Percentiles rank a stretch among this genome's conserved stretches.
Conservation (phyloP, 2,797 vertebrate species). For the Bovichtus variegatus region DNA sequence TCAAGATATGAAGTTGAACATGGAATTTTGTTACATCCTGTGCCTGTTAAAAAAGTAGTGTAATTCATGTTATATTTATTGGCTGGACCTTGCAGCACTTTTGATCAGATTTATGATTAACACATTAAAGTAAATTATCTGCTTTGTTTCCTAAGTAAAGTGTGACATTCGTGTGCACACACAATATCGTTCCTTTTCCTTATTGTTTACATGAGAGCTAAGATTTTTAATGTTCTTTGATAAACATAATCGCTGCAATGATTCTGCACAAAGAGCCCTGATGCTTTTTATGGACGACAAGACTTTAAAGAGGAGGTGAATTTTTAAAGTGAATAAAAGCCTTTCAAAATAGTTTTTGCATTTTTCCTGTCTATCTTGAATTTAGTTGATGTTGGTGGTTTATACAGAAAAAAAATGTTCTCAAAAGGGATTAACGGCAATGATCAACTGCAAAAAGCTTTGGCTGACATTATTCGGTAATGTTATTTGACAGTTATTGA, state of each 20-base stretch:
- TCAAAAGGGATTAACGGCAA: neutral
- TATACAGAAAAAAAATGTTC: neutral
- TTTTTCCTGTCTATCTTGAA: neutral
- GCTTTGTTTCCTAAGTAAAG: constrained; percentile 46
- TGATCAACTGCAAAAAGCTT: neutral
- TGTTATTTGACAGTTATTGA: neutral
- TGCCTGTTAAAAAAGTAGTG: constrained; percentile 79
- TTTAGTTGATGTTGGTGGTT: neutral
- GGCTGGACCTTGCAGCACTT: constrained; percentile 76
- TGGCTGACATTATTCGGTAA: neutral
- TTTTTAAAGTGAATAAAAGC: constrained; percentile 85
- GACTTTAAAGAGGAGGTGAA: constrained; percentile 67
- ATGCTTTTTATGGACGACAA: constrained; percentile 76
- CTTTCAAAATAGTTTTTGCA: constrained; percentile 70
- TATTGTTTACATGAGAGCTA: constrained; percentile 72
- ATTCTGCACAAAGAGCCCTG: constrained; percentile 82
- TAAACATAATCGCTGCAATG: constrained; percentile 72
- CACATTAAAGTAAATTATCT: constrained; percentile 48
- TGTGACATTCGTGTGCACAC: constrained; percentile 44
- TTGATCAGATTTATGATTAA: constrained; percentile 70
- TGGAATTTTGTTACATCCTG: constrained; percentile 77
- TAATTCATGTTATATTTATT: constrained; percentile 74
- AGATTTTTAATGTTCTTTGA: constrained; percentile 69
- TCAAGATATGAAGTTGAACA: constrained; percentile 55
- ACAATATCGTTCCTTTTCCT: constrained; percentile 58